Evolutionary conservation across 2,797 vertebrate genomes (phyloP), one percentile per base, ranked within the genome.

Genomic region (Platalea minor): DNA sequence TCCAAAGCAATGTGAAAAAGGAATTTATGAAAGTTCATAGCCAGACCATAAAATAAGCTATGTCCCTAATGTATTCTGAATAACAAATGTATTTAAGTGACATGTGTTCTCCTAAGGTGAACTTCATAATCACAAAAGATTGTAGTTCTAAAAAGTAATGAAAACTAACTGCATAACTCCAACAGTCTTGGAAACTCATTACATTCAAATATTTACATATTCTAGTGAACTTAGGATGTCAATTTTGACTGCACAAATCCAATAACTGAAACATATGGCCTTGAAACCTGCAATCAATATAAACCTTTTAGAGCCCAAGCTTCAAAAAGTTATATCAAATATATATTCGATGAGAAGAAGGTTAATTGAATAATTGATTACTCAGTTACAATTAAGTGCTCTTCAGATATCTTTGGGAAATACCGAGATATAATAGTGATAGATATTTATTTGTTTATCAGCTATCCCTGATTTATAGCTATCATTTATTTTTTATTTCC

Each of bases 321-420:
- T 97, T 98, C 97, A 95, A 97, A 97, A 97, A 97, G 91, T 97
- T 96, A 75, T 97, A 98, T 97, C 97, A 98, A 97, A 97, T 98
- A 98, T 96, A 97, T 97, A 98, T 98, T 97, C 80, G 28, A 98
- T 97, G 96, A 97, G 97, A 97, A 97, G 97, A 97, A 97, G 96
- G 97, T 97, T 98, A 98, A 98, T 97, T 98, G 98, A 97, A 97
- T 98, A 98, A 98, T 98, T 97, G 97, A 98, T 98, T 97, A 94
- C 97, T 95, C 96, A 73, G 97, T 97, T 97, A 97, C 97, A 98
- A 97, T 97, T 97, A 98, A 98, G 97, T 96, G 97, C 90, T 97
- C 95, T 96, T 97, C 97, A 96, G 97, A 97, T 97, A 96, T 97
- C 96, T 96, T 97, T 91, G 96, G 96, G 95, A 98, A 97, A 97